Percentiles rank a stretch among this genome's conserved stretches.
These are phyloP conservation scores for Elephantulus edwardii DNA, from an alignment of 2,113 vertebrate species.

Conservation along the genomic window DNA sequence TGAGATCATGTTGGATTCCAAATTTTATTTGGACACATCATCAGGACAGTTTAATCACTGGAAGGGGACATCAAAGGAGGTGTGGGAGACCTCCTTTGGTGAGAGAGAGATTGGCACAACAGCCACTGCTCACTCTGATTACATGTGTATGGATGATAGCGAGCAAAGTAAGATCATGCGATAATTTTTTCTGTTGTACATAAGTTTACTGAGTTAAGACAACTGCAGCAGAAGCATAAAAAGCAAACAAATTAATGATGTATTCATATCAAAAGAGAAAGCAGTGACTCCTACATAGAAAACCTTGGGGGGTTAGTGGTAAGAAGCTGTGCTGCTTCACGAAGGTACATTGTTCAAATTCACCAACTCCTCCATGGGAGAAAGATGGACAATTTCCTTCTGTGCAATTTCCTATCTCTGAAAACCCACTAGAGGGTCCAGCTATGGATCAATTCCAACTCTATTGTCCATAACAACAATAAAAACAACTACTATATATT, in stretches of 20 bases:
- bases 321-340: no score
- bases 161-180: neutral
- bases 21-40: neutral
- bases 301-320: no score
- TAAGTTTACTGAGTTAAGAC: neutral
- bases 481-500: neutral
- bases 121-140: neutral
- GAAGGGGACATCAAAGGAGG: neutral
- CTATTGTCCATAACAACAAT: no score
- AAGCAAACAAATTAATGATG: neutral
- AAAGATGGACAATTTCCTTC: no score
- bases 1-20: no score
- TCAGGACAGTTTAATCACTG: neutral
- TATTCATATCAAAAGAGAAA: conserved; percentile 9
- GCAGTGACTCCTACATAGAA: neutral
- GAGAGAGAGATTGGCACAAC: neutral
- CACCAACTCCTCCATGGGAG: no score
- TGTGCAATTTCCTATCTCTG: no score
- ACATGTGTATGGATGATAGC: neutral
- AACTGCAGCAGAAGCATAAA: neutral
- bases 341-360: no score
- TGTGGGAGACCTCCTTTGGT: neutral
- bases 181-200: neutral
- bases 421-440: no score
- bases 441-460: no score